These are phyloP conservation scores for Drosophila borborema DNA, from an alignment of 2,888 invertebrate species.

Conservation along the genomic window DNA sequence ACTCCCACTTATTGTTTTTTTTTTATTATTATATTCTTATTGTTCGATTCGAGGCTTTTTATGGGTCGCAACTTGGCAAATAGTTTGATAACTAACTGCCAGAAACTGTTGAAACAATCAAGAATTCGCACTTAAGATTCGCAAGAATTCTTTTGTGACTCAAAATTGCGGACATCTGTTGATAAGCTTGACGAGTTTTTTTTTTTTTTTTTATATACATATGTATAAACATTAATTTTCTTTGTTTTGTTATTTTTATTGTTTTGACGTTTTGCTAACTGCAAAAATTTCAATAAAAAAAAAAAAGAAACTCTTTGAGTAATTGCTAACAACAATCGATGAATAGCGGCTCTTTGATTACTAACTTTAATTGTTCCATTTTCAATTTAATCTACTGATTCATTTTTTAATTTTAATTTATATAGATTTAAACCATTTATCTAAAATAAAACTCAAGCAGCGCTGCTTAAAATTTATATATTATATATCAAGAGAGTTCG, in stretches of 20 bases:
- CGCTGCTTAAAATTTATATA: neutral
- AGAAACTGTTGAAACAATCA: neutral
- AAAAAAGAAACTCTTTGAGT: neutral
- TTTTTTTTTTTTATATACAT: too few species aligned
- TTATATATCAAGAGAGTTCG: slow-evolving; percentile 1
- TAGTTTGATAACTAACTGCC: neutral
- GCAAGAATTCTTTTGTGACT: slow-evolving; percentile 31
- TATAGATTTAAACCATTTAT: neutral
- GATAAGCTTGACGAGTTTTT: slow-evolving; percentile 41
- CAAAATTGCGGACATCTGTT: slow-evolving; percentile 40
- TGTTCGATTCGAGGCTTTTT: slow-evolving; percentile 8
- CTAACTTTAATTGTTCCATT: neutral
- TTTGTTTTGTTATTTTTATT: slow-evolving; percentile 10
- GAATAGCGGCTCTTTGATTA: slow-evolving; percentile 16
- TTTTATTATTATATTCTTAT: slow-evolving; percentile 40
- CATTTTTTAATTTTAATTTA: slow-evolving; percentile 9
- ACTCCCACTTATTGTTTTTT: slow-evolving; percentile 79
- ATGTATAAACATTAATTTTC: slow-evolving; percentile 31
- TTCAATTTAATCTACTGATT: slow-evolving; percentile 18
- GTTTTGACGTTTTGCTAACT: slow-evolving; percentile 4
- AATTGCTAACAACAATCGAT: slow-evolving; percentile 22
- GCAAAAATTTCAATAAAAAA: slow-evolving; percentile 1
- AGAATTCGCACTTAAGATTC: neutral
- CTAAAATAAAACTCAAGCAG: neutral
- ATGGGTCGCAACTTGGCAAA: slow-evolving; percentile 3